A percentile compares a stretch with the other conserved stretches of the same genome.
Evolutionary conservation across 1,140 invertebrate species (phyloP).

Genomic region (Anadara kagoshimensis): DNA sequence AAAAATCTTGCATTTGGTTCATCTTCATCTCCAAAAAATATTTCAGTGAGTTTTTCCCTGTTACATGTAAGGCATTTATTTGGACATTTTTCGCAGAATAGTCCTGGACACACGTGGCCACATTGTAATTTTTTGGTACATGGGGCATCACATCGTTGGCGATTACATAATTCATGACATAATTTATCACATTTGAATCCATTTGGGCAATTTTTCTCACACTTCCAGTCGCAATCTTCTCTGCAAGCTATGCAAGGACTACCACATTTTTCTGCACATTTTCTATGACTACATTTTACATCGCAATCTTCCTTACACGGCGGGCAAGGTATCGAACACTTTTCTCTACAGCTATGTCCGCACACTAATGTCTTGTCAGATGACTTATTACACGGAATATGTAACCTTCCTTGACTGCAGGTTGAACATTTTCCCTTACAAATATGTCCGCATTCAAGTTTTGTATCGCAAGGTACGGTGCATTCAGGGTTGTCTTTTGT

Average conservation of each 20-base stretch:
- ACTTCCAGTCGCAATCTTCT: conserved; percentile 73
- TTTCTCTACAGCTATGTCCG: conserved; percentile 68
- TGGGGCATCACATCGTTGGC: conserved; percentile 74
- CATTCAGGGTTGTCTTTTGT: conserved; percentile 40
- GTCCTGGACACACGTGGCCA: conserved; percentile 78
- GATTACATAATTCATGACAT: conserved; percentile 79
- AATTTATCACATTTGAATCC: conserved; percentile 76
- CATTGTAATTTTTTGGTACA: conserved; percentile 73
- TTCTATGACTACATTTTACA: conserved; percentile 72
- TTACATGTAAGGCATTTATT: conserved; percentile 37
- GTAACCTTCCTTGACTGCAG: conserved; percentile 80
- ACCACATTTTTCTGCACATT: conserved; percentile 74
- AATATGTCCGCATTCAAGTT: conserved; percentile 56
- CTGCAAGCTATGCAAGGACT: conserved; percentile 77
- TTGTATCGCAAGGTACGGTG: conserved; percentile 27
- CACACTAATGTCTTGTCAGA: conserved; percentile 69
- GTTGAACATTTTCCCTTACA: conserved; percentile 55
- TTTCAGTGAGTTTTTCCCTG: conserved; percentile 75
- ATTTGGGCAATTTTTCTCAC: conserved; percentile 77
- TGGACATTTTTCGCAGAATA: conserved; percentile 81
- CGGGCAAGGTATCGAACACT: conserved; percentile 72
- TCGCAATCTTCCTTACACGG: conserved; percentile 78
- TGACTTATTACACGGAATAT: conserved; percentile 69
- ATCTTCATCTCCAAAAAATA: conserved; percentile 76
- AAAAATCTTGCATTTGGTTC: conserved; percentile 58